Base-by-base conservation (phyloP, 2,113 vertebrate genomes). In the Coracopsis vasa region DNA sequence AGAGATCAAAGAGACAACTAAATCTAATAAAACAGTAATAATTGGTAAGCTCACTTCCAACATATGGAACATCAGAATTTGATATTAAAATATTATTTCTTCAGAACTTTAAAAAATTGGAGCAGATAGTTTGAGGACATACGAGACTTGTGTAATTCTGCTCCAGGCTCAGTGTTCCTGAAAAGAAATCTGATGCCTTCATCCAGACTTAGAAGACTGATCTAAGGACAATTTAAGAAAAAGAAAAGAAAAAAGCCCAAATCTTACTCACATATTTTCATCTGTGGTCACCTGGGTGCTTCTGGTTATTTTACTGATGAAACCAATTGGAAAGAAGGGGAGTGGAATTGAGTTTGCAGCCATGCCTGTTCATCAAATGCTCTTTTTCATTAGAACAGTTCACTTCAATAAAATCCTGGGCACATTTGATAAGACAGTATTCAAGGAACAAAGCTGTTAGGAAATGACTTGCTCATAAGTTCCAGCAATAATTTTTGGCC, bases 401-500 rank as follows among this genome's bases (percentile, higher is more conserved):
- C 95, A 86, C 93, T 97, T 96, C 97, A 96, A 70, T 96, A 96
- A 96, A 96, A 97, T 92, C 83, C 93, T 93, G 94, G 92, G 94
- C 80, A 86, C 95, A 96, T 98, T 97, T 96, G 95, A 98, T 97
- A 97, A 97, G 96, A 96, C 89, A 93, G 94, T 88, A 83, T 95
- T 92, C 89, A 83, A 96, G 94, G 83, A 97, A 96, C 94, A 97
- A 97, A 97, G 96, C 96, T 97, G 88, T 95, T 98, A 95, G 73
- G 80, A 97, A 98, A 97, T 93, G 95, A 97, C 96, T 97, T 94
- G 92, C 92, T 97, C 94, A 79, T 97, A 97, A 93, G 89, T 95
- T 96, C 89, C 88, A 93, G 95, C 94, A 97, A 97, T 97, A 96
- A 98, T 96, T 97, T 98, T 97, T 97, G 94, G 96, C 93, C 97